Base-by-base conservation (phyloP, 2,113 vertebrate genomes). In the Misgurnus anguillicaudatus region DNA sequence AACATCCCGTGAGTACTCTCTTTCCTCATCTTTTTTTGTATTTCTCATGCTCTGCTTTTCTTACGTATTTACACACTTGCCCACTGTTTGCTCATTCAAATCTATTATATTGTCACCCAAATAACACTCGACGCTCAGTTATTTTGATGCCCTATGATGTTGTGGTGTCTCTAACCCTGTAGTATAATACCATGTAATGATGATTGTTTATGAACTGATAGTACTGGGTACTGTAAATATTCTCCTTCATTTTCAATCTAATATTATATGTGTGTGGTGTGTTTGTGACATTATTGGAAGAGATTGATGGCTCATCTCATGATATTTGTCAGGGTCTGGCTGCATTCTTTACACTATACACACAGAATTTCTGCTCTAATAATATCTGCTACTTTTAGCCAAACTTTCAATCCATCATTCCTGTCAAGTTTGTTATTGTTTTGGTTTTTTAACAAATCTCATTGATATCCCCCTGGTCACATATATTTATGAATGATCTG, bases 1-100 rank as follows among this genome's bases (percentile, higher is more conserved):
- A 94, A 82, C 93, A 91, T 76, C 95, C 97, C 61, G 96, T 97
- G 85, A 95, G 96, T 94, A 38, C n/a, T 21, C 24, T 63, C 6
- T 42, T 14, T 42, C 36, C 10, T 78, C 38, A 17, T 55, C 58
- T 64, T 48, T 9, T 19, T 19, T 61, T 8, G n/a, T 16, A 42
- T 53, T 66, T 31, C 19, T 60, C 13, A 63, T 69, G 6, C 45
- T 51, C 41, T 24, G 17, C 58, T 21, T 73, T 45, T 31, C 9
- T 6, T 13, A 16, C 76, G 48, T 19, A 11, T 13, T 11, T 14
- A 53, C 38, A 65, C 42, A 14, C 10, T 11, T 2, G 6, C 75
- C 68, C 45, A 67, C 42, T 21, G 4, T 53, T 45, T 45, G 6
- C 4, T 7, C 5, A 45, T 7, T 9, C 42, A 9, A 10, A 45